A percentile compares a stretch with the other conserved stretches of the same genome.
These are phyloP conservation scores for Schizotus pectinicornis DNA, from an alignment of 2,888 invertebrate genomes.

Conservation along the genomic window DNA sequence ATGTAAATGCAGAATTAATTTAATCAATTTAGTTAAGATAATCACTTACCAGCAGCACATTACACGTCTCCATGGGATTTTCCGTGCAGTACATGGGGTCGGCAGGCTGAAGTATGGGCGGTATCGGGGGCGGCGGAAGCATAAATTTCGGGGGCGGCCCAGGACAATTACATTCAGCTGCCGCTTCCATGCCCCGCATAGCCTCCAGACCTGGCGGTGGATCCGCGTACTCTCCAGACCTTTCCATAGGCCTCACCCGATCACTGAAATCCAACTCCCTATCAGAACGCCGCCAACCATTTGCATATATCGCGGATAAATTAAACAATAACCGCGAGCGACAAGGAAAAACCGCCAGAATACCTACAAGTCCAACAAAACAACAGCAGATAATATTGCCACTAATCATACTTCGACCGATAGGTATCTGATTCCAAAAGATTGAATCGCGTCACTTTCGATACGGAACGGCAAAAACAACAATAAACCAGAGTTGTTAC, in stretches of 20 bases:
- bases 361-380: too few species aligned
- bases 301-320: too few species aligned
- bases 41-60: conserved; percentile 76
- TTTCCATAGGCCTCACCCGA: conserved; percentile 53
- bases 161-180: conserved; percentile 77
- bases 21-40: conserved; percentile 4
- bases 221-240: conserved; percentile 50
- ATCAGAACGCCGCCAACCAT: conserved; percentile 2
- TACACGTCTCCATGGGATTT: conserved; percentile 76
- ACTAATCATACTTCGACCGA: too few species aligned
- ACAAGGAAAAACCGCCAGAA: too few species aligned
- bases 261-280: conserved; percentile 33
- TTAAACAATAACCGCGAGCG: too few species aligned
- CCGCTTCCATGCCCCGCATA: conserved; percentile 75
- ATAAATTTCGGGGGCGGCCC: conserved; percentile 78
- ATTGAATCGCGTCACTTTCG: too few species aligned
- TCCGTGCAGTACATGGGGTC: conserved; percentile 73
- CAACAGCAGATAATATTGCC: too few species aligned
- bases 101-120: conserved; percentile 71
- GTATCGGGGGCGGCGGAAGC: conserved; percentile 76
- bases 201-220: conserved; percentile 54
- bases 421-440: too few species aligned
- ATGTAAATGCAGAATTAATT: conserved; percentile 2
- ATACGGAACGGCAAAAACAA: too few species aligned
- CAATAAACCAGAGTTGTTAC: too few species aligned